Conservation (phyloP, 2,797 vertebrate species). For the Arctocebus calabarensis region DNA sequence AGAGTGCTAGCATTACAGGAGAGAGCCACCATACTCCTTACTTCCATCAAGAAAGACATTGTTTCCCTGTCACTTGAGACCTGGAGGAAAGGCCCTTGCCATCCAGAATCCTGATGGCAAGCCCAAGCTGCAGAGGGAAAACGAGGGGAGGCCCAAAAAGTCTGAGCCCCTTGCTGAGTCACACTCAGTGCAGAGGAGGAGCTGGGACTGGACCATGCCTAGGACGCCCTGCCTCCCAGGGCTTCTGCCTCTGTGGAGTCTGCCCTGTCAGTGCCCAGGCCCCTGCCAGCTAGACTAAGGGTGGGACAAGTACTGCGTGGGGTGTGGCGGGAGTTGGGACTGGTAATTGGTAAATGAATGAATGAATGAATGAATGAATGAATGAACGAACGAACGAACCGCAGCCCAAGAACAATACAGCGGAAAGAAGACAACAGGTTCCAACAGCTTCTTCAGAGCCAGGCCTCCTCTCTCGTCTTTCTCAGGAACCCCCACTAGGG, state of each 20-base stretch:
- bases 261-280: not conserved
- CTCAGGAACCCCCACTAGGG: constrained; percentile 64
- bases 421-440: not conserved
- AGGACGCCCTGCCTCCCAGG: not conserved
- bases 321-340: not conserved
- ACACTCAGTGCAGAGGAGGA: not conserved
- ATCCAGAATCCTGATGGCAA: not conserved
- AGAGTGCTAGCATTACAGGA: not conserved
- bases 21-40: not conserved
- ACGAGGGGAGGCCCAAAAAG: not conserved
- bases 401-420: not conserved
- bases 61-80: not conserved
- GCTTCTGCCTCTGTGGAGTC: not conserved
- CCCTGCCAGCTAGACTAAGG: too few species aligned
- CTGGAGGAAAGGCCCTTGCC: not conserved
- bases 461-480: not conserved
- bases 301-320: not conserved
- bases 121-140: not conserved
- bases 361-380: not conserved
- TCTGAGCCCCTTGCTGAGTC: not conserved
- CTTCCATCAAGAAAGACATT: not conserved
- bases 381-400: not conserved
- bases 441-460: too few species aligned
- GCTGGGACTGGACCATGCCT: not conserved
- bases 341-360: too few species aligned